Evolutionary conservation across 2,797 vertebrate genomes (phyloP), one percentile per base, ranked within the genome.

Genomic region (Lophotriccus pileatus): DNA sequence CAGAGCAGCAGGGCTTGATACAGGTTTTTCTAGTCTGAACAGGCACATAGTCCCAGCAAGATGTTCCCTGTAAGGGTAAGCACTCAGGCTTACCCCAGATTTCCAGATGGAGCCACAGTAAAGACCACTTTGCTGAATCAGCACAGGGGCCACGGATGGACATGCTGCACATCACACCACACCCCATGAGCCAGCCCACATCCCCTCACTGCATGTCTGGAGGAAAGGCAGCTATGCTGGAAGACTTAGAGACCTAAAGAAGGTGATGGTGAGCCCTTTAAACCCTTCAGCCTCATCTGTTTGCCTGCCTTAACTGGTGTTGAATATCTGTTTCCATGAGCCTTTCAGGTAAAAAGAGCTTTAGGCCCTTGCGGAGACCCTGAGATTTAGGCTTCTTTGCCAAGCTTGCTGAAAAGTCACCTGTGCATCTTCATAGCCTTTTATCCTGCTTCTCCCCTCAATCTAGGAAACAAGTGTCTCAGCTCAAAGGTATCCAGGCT

Each of bases 131-230:
- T 78, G 84, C 89, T 81, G 62, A 63, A 44, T 81, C 58, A 76
- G 81, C 84, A 76, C 0, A 5, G 68, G 41, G 32, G 75, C 55
- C 66, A 68, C 7, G 7, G 32, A 46, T 1, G 3, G 80, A 55
- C 83, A 78, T 0, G 2, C 30, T 52, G 34, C 34, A 32, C 0
- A 0, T 75, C 63, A 67, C 64, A 68, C 66, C 0, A 0, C 49
- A 74, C 3, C 34, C 44, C 75, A 44, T 0, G 0, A 62, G 39
- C 69, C 70, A 70, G 53, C 34, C 77, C n/a, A 69, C 13, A 3
- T 41, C 6, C 56, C 34, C 43, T 64, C 34, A 6, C 7, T 34
- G 1, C 9, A 6, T 1, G 9, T 39, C 59, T 85, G 28, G 32
- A 81, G 58, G n/a, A 76, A 81, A 84, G 32, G 24, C 47, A 80